Percentiles rank a stretch among this genome's conserved stretches.
Evolutionary conservation across 2,113 vertebrate species (phyloP).

Genomic region (Hemiscyllium ocellatum): DNA sequence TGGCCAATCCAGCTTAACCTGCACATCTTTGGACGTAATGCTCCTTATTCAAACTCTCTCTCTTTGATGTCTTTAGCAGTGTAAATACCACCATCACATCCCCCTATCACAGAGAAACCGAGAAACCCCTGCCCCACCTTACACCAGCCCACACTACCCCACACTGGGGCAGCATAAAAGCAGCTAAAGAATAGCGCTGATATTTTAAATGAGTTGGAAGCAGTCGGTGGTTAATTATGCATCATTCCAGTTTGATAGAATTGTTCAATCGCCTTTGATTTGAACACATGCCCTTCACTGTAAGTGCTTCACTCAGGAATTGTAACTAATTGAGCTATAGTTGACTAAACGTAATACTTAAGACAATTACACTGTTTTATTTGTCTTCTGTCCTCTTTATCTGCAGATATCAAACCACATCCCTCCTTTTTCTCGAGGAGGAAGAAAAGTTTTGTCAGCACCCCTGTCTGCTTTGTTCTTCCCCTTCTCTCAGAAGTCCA

Average conservation of each 20-base stretch:
- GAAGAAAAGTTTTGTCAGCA: constrained; percentile 90
- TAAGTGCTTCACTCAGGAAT: not conserved
- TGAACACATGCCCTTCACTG: not conserved
- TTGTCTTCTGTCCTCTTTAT: constrained; percentile 42
- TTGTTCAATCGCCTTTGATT: not conserved
- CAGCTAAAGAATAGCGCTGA: not conserved
- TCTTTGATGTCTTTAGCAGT: not conserved
- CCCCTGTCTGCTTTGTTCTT: constrained; percentile 91
- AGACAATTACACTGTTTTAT: constrained; percentile 29
- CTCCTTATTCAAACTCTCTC: not conserved
- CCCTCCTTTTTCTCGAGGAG: constrained; percentile 67
- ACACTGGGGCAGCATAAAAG: not conserved
- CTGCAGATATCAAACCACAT: constrained; percentile 33
- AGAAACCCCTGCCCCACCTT: not conserved
- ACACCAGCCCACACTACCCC: not conserved
- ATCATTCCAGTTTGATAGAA: not conserved
- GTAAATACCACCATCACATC: not conserved
- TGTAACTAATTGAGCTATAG: constrained; percentile 27
- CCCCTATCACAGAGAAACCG: not conserved
- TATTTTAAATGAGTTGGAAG: not conserved
- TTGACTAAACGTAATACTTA: not conserved
- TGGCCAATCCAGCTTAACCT: too few relatives aligned
- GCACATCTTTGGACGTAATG: too few relatives aligned
- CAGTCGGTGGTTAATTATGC: not conserved
- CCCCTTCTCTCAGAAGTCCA: constrained; percentile 90